Evolutionary conservation across 2,113 vertebrate genomes (phyloP).

Genomic region (Strigops habroptila): DNA sequence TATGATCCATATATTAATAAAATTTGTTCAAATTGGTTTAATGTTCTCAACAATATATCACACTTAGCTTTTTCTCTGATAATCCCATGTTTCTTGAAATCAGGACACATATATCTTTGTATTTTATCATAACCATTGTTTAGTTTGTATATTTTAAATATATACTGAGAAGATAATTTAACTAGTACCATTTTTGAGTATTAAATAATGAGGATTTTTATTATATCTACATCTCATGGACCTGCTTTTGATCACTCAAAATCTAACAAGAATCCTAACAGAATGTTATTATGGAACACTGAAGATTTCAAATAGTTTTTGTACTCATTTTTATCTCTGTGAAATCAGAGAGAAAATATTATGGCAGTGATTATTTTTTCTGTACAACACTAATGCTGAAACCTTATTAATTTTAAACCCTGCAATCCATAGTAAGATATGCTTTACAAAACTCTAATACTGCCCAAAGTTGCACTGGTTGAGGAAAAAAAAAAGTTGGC

Average conservation of each 20-base stretch:
- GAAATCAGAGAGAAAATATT: background rate
- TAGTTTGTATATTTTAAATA: background rate
- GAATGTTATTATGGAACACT: background rate
- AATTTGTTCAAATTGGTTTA: conserved; percentile 50
- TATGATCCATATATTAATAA: conserved; percentile 45
- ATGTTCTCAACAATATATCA: conserved; percentile 18
- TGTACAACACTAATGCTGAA: background rate
- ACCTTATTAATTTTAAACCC: background rate
- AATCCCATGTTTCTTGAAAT: conserved; percentile 9
- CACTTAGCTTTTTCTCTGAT: background rate
- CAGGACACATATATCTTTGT: background rate
- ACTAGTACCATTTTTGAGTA: background rate
- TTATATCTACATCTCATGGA: background rate
- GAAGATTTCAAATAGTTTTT: background rate
- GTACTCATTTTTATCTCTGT: background rate
- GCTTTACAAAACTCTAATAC: background rate
- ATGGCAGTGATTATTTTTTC: background rate
- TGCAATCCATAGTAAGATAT: background rate
- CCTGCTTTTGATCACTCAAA: background rate
- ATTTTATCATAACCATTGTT: background rate
- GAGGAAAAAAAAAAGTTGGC: fast-evolving
- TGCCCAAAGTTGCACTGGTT: background rate
- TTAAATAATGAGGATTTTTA: background rate
- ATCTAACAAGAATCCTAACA: background rate
- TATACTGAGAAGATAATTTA: background rate